These are phyloP conservation scores for Tragelaphus imberbis DNA, from an alignment of 2,113 vertebrate genomes.

Conservation along the genomic window DNA sequence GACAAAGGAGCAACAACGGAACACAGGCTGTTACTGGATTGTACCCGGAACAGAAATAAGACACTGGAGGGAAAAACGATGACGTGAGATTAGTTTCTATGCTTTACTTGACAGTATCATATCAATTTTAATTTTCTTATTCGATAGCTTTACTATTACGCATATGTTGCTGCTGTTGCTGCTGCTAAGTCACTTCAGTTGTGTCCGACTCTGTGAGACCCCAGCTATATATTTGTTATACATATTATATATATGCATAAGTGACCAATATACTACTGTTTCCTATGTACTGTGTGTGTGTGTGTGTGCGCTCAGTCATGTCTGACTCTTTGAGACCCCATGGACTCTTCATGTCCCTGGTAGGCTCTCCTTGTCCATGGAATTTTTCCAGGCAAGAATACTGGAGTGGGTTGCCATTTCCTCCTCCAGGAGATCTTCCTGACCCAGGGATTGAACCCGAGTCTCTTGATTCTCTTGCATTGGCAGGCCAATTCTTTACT, in stretches of 20 bases:
- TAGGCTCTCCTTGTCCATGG: not conserved
- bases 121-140: not conserved
- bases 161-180: no score
- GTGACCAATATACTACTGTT: not conserved
- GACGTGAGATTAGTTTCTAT: no score
- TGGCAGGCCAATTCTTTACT: not conserved
- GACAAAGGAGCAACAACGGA: not conserved
- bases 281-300: not conserved
- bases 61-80: no score
- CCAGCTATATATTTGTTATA: not conserved
- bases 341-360: not conserved
- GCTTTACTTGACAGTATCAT: not conserved
- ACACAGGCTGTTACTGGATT: accelerated
- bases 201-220: no score
- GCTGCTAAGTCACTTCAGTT: no score
- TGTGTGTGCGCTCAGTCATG: not conserved
- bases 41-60: not conserved
- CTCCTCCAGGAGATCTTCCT: not conserved
- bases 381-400: not conserved
- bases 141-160: not conserved
- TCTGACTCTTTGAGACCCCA: not conserved
- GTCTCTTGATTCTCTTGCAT: not conserved
- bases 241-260: not conserved
- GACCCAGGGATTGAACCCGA: not conserved
- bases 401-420: not conserved